Evolutionary conservation across 2,888 invertebrate species (phyloP).

Genomic region (Hirtodrosophila duncani): DNA sequence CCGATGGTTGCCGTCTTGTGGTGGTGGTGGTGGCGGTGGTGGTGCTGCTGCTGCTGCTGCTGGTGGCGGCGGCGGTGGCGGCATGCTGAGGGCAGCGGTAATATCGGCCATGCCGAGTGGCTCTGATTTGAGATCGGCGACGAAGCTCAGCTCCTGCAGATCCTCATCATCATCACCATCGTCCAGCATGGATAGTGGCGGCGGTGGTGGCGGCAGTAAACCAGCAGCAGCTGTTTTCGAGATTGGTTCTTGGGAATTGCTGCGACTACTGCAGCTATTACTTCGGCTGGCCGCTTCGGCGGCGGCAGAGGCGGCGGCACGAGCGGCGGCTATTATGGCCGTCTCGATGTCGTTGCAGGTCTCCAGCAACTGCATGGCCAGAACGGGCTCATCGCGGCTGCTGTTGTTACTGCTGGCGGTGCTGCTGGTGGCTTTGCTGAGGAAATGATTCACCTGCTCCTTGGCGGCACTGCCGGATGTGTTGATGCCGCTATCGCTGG

Average conservation of each 20-base stretch:
- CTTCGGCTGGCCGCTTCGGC: conserved; percentile 28
- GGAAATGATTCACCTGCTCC: conserved; percentile 49
- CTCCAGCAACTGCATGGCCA: conserved; percentile 68
- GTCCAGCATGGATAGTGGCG: conserved; percentile 15
- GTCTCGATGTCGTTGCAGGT: conserved; percentile 77
- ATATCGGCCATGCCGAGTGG: neutral
- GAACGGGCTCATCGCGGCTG: conserved; percentile 36
- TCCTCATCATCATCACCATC: conserved; percentile 40
- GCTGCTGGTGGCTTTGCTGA: conserved; percentile 46
- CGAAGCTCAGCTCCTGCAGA: conserved; percentile 48
- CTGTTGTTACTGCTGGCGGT: conserved; percentile 31
- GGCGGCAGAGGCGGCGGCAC: conserved; percentile 64
- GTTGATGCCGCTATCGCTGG: conserved; percentile 69
- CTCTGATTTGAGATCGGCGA: conserved; percentile 49
- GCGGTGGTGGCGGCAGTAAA: too few species aligned
- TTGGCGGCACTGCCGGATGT: conserved; percentile 43
- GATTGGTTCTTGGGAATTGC: conserved; percentile 56
- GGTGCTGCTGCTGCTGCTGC: neutral
- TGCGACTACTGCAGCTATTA: conserved; percentile 39
- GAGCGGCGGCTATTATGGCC: conserved; percentile 75
- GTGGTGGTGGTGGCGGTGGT: neutral
- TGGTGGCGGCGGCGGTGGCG: conserved; percentile 1
- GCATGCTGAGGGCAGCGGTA: neutral
- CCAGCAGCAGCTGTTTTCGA: too few species aligned
- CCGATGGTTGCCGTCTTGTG: neutral